phyloP scores from a whole-genome alignment of 2,113 vertebrate genomes.

The Nerophis ophidion region DNA sequence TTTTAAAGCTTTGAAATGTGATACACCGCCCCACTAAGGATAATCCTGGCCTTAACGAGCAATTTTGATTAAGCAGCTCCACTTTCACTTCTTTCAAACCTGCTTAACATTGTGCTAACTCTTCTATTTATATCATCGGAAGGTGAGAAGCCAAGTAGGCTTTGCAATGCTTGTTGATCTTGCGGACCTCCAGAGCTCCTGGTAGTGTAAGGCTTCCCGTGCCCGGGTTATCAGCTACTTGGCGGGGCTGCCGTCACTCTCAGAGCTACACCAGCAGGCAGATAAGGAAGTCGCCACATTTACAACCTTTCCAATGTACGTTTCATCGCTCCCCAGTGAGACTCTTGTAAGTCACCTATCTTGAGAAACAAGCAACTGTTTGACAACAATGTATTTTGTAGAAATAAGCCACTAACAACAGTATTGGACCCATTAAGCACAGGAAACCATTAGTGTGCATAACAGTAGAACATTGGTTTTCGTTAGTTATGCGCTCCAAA shows the following conservation, averaged over 20 bases:
- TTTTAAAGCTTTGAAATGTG: too few relatives aligned
- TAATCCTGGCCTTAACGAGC: neutral
- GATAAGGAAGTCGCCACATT: slow-evolving; percentile 2
- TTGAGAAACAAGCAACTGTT: too few relatives aligned
- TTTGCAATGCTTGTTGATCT: slow-evolving; percentile 29
- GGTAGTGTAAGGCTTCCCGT: slow-evolving; percentile 21
- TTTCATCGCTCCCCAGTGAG: too few relatives aligned
- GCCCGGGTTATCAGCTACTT: slow-evolving; percentile 55
- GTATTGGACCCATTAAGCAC: too few relatives aligned
- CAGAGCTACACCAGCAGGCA: slow-evolving; percentile 20
- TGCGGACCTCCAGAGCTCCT: slow-evolving; percentile 7
- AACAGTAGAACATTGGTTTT: too few relatives aligned
- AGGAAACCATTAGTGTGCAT: too few relatives aligned
- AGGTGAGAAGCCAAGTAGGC: slow-evolving; percentile 22
- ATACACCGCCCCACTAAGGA: neutral
- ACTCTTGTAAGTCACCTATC: too few relatives aligned
- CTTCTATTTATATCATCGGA: slow-evolving; percentile 17
- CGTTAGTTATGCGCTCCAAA: too few relatives aligned
- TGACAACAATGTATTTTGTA: too few relatives aligned
- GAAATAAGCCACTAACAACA: too few relatives aligned
- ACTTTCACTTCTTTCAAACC: neutral
- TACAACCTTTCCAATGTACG: too few relatives aligned
- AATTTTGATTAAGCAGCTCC: neutral
- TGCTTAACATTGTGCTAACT: too few relatives aligned
- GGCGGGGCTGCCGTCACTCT: slow-evolving; percentile 42